These are phyloP conservation scores for Microctonus hyperodae DNA, from an alignment of 2,888 invertebrate species.

Conservation along the genomic window DNA sequence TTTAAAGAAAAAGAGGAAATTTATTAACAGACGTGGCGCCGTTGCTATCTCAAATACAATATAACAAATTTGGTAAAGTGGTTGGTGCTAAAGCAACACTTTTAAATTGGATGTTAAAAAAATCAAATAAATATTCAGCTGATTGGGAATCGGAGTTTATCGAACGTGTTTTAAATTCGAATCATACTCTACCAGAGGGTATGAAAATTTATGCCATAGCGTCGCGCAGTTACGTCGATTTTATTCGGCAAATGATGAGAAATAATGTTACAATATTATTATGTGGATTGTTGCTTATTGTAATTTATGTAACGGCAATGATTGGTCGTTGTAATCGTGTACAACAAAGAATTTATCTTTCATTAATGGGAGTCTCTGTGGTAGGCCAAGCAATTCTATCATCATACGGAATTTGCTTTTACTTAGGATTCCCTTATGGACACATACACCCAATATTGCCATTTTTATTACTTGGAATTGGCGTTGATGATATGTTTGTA, in stretches of 20 bases:
- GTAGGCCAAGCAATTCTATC: slow-evolving; percentile 59
- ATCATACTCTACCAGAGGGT: slow-evolving; percentile 51
- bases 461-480: slow-evolving; percentile 61
- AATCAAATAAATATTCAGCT: slow-evolving; percentile 45
- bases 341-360: slow-evolving; percentile 58
- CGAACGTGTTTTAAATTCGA: slow-evolving; percentile 48
- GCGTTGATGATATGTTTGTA: slow-evolving; percentile 63
- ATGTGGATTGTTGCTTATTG: slow-evolving; percentile 58
- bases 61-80: slow-evolving; percentile 48
- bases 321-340: slow-evolving; percentile 58
- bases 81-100: slow-evolving; percentile 57
- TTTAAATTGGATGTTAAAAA: slow-evolving; percentile 57
- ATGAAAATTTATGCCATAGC: slow-evolving; percentile 57
- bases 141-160: slow-evolving; percentile 58
- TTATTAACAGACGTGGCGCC: slow-evolving; percentile 52
- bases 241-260: slow-evolving; percentile 53
- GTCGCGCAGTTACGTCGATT: slow-evolving; percentile 57
- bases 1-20: slow-evolving; percentile 34
- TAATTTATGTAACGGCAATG: slow-evolving; percentile 59
- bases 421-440: slow-evolving; percentile 59
- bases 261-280: slow-evolving; percentile 57
- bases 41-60: slow-evolving; percentile 51
- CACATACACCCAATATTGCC: slow-evolving; percentile 62
- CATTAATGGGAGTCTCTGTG: slow-evolving; percentile 58
- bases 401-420: slow-evolving; percentile 60